Conservation (phyloP, 37 sponge, comb jelly and placozoan species). For the Beroe forskalii region DNA sequence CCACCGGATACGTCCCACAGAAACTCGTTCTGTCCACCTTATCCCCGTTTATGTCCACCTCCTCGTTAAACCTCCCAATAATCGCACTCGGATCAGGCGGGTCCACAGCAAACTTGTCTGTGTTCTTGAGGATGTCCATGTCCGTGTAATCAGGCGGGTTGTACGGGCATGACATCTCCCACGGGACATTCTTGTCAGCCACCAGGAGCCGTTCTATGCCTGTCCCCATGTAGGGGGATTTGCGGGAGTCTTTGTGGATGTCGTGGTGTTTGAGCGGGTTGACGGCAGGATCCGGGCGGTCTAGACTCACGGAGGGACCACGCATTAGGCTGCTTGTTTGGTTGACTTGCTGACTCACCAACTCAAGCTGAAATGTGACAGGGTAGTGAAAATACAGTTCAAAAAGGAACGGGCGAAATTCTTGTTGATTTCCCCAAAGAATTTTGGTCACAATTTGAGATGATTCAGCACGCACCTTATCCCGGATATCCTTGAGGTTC, state of each 20-base stretch:
- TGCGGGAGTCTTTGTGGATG: conserved; percentile 47
- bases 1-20: conserved; percentile 10
- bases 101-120: conserved; percentile 41
- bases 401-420: too few relatives aligned
- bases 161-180: conserved; percentile 62
- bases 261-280: not conserved
- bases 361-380: too few relatives aligned
- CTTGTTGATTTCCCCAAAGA: too few relatives aligned
- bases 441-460: too few relatives aligned
- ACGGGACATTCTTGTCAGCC: conserved; percentile 3
- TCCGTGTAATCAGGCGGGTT: conserved; percentile 40
- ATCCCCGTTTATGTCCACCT: conserved; percentile 18
- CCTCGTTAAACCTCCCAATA: conserved; percentile 6
- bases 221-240: conserved; percentile 32
- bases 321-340: too few relatives aligned
- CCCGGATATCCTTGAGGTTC: not conserved
- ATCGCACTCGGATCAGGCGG: not conserved
- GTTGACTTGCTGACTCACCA: too few relatives aligned
- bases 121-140: not conserved
- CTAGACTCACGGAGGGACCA: not conserved
- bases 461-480: conserved; percentile 6
- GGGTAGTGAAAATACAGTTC: too few relatives aligned
- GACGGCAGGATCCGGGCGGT: not conserved
- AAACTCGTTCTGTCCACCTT: conserved; percentile 42
- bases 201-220: not conserved